phyloP scores from a whole-genome alignment of 2,113 vertebrate genomes.

The Apistogramma diplotaenia region DNA sequence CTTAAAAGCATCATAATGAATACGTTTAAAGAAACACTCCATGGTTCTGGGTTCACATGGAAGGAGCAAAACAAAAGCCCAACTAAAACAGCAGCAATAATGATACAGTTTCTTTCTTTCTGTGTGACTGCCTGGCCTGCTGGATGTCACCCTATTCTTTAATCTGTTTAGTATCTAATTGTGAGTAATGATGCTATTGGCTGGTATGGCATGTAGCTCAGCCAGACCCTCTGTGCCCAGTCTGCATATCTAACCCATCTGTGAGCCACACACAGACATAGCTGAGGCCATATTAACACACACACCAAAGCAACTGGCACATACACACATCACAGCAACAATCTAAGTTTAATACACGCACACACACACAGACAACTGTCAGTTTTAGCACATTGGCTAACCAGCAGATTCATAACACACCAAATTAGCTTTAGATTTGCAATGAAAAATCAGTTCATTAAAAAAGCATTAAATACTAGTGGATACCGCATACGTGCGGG shows the following conservation, averaged over 20 bases:
- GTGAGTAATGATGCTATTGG: conserved; percentile 69
- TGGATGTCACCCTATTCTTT: conserved; percentile 55
- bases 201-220: conserved; percentile 53
- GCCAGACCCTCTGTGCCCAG: conserved; percentile 62
- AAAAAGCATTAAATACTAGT: conserved; percentile 72
- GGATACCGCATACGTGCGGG: neutral
- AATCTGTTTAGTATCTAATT: conserved; percentile 70
- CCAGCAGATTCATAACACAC: conserved; percentile 52
- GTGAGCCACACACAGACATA: conserved; percentile 51
- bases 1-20: neutral
- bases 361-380: neutral
- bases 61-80: neutral
- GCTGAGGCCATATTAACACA: neutral
- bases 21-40: neutral
- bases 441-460: conserved; percentile 75
- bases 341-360: neutral
- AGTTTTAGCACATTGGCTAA: conserved; percentile 44
- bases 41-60: neutral
- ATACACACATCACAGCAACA: neutral
- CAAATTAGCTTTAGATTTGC: conserved; percentile 64
- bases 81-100: neutral
- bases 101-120: conserved; percentile 19
- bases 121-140: conserved; percentile 18
- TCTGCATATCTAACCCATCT: conserved; percentile 70
- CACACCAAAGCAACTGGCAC: conserved; percentile 27